These are phyloP conservation scores for Hyles vespertilio DNA, from an alignment of 1,140 invertebrate genomes.

Conservation along the genomic window DNA sequence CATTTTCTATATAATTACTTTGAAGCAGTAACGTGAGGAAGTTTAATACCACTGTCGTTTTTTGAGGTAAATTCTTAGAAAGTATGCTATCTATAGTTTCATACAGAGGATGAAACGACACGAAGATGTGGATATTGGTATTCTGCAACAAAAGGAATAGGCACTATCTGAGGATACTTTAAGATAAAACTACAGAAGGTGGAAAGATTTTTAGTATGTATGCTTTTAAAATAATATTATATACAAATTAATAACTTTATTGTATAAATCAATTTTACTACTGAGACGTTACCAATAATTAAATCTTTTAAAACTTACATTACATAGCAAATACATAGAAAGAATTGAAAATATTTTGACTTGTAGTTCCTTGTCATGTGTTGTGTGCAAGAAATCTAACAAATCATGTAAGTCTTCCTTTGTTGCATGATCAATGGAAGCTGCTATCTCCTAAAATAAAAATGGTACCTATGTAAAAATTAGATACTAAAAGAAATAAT, in stretches of 20 bases:
- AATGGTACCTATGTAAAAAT: background rate
- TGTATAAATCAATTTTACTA: too few species aligned
- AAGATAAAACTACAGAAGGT: too few species aligned
- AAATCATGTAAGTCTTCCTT: conserved; percentile 27
- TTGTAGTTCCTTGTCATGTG: conserved; percentile 29
- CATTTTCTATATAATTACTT: conserved; percentile 16
- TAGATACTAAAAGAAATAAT: background rate
- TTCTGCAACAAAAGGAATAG: conserved; percentile 28
- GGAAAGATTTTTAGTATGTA: too few species aligned
- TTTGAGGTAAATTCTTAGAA: conserved; percentile 29
- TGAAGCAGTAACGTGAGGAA: conserved; percentile 45
- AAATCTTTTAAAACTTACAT: conserved; percentile 33
- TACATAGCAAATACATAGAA: conserved; percentile 33
- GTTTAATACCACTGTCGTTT: conserved; percentile 39
- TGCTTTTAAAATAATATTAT: too few species aligned
- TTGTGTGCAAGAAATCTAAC: conserved; percentile 32
- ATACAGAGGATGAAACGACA: conserved; percentile 43
- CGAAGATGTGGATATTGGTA: conserved; percentile 28
- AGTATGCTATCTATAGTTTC: conserved; percentile 38
- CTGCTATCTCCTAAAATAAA: conserved; percentile 25
- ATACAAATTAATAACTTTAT: too few species aligned
- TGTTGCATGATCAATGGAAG: conserved; percentile 16
- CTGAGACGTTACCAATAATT: too few species aligned
- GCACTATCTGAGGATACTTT: too few species aligned
- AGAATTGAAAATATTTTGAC: conserved; percentile 44